Evolutionary conservation across 92 coral and sea anemone species (phyloP), one percentile per base, ranked within the genome.

Genomic region (Virgularia gustaviana): DNA sequence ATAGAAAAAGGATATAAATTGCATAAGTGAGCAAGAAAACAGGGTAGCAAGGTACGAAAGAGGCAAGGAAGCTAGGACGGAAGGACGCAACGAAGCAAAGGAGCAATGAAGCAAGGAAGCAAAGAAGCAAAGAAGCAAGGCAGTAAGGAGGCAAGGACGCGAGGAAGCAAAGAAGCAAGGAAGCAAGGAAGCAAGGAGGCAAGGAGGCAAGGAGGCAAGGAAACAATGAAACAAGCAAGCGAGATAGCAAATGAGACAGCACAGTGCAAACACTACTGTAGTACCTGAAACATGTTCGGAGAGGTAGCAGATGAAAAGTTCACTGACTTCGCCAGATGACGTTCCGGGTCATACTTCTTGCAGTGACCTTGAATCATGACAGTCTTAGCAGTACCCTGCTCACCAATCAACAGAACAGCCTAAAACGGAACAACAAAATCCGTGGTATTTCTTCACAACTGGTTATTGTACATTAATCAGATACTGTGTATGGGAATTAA

Each of bases 241-340:
- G 43, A 27, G 24, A 31, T 13, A 15, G 42, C 27, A 32, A 32
- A 24, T 39, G 24, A 29, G n/a, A 9, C 20, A 25, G 16, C 8
- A n/a, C n/a, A n/a, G n/a, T n/a, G n/a, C n/a, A n/a, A n/a, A n/a
- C n/a, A n/a, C n/a, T n/a, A n/a, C 44, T 31, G 15, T 24, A 13
- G 49, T 67, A 91, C 97, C 96, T 91, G 99, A 78, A 84, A 94
- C 99, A 94, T 94, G 79, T 94, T 94, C 22, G 99, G 99, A 23
- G 96, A 85, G 8, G 99, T 94, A n/a, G 99, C 99, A 56, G 99
- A 94, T 13, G 99, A 94, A 78, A 94, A 94, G 83, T 94, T 94
- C 78, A 94, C 19, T 2, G 99, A 78, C 63, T 94, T 94, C 36
- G 88, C 79, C 49, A 94, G 86, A 16, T 94, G 99, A 23, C 79